A percentile compares a stretch with the other conserved stretches of the same genome.
These are phyloP conservation scores for Drosophila algonquin DNA, from an alignment of 2,888 invertebrate genomes.

Conservation along the genomic window DNA sequence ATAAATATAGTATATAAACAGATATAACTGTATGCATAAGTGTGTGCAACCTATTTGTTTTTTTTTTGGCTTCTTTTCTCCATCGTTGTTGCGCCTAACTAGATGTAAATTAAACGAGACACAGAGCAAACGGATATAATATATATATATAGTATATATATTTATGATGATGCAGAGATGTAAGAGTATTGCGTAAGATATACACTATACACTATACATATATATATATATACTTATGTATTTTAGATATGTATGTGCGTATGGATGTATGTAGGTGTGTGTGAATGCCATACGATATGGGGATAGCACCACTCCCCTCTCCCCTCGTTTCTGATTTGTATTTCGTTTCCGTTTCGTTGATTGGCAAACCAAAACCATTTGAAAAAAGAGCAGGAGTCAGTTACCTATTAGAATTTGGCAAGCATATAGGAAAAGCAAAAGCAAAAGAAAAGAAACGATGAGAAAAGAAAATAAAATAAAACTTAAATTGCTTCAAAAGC, in stretches of 20 bases:
- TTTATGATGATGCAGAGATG: conserved; percentile 16
- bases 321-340: conserved; percentile 47
- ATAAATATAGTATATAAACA: conserved; percentile 6
- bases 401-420: conserved; percentile 83
- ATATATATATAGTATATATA: conserved; percentile 38
- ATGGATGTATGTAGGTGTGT: conserved; percentile 21
- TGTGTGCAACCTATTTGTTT: conserved; percentile 31
- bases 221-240: conserved; percentile 31
- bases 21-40: conserved; percentile 1
- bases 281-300: conserved; percentile 30
- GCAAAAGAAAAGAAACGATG: conserved; percentile 31
- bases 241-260: conserved; percentile 19
- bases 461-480: conserved; percentile 38
- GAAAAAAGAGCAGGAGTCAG: conserved; percentile 84
- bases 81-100: conserved; percentile 71
- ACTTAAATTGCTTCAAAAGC: conserved; percentile 21
- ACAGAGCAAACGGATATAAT: conserved; percentile 39
- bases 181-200: no score
- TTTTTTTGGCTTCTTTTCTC: conserved; percentile 53
- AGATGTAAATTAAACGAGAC: conserved; percentile 42
- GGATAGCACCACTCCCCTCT: conserved; percentile 29
- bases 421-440: conserved; percentile 37
- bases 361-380: conserved; percentile 78
- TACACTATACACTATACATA: conserved; percentile 5
- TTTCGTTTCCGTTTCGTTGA: conserved; percentile 68